These are phyloP conservation scores for Drosophila ficusphila DNA, from an alignment of 1,140 invertebrate genomes.

Conservation along the genomic window DNA sequence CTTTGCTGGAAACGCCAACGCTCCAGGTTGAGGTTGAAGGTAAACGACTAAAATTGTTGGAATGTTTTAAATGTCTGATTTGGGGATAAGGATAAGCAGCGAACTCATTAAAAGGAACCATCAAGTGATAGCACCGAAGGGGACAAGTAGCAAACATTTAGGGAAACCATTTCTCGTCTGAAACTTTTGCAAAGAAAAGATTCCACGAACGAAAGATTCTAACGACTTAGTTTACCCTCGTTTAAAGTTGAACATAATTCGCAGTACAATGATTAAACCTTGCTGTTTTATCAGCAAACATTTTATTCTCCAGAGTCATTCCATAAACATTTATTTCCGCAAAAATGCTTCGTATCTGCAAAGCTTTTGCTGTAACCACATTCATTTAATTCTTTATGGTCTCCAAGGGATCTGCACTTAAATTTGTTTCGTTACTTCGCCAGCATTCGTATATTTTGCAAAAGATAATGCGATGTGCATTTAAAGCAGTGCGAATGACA, in stretches of 20 bases:
- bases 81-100: neutral
- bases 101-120: slow-evolving; percentile 23
- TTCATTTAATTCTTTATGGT: slow-evolving; percentile 21
- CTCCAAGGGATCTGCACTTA: slow-evolving; percentile 26
- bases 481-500: slow-evolving; percentile 48
- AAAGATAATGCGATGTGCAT: slow-evolving; percentile 52
- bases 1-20: slow-evolving; percentile 17
- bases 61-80: slow-evolving; percentile 28
- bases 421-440: slow-evolving; percentile 29
- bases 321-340: slow-evolving; percentile 25
- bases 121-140: neutral
- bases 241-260: too few species aligned
- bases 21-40: slow-evolving; percentile 1
- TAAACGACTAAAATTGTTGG: slow-evolving; percentile 10
- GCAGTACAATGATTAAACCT: too few species aligned
- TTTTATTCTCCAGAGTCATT: neutral
- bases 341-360: slow-evolving; percentile 8
- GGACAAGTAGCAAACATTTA: too few species aligned
- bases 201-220: too few species aligned
- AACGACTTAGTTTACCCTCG: too few species aligned
- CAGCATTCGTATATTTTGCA: slow-evolving; percentile 6
- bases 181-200: too few species aligned
- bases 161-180: too few species aligned
- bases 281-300: slow-evolving; percentile 9
- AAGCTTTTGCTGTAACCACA: slow-evolving; percentile 22